Evolutionary conservation across 1,140 invertebrate species (phyloP), one percentile per base, ranked within the genome.

Genomic region (Oncopodura yosiiana): DNA sequence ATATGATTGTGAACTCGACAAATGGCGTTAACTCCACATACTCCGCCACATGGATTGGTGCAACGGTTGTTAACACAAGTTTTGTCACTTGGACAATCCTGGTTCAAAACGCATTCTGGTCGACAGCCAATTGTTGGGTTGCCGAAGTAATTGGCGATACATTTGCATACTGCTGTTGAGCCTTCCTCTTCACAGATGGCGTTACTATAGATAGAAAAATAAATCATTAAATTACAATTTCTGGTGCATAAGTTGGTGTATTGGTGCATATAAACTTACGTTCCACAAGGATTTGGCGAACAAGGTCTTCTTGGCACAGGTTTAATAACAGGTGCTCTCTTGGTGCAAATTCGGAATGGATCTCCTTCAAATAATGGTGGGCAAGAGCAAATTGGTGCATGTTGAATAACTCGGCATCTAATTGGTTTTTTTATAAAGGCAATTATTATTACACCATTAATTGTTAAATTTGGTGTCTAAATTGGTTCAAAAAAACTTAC

Each of bases 231-330:
- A 34, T n/a, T 34, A 34, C n/a, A n/a, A 34, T 9, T 34, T 8
- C n/a, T 34, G 14, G 30, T 34, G 30, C 8, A 9, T 8, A n/a
- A 34, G 14, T 34, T 34, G 6, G 6, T 34, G 6, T 34, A 9
- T 9, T 34, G 14, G 8, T 34, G 14, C 30, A 9, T 34, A 34
- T 34, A 34, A 9, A 34, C n/a, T 9, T 8, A n/a, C 30, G 69
- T 65, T 27, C 87, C 87, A 67, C 88, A 92, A 1, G 82, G 81
- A 65, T 85, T 88, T 3, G 83, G 82, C 60, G 86, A 81, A 64
- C 86, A 90, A 1, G 82, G 81, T 68, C 27, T 41, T 32, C 39
- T 38, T 18, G 9, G 3, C 11, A 21, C 12, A 19, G 29, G 41
- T 8, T 14, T 5, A 3, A 66, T 53, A 54, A 63, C 69, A 69